Evolutionary conservation across 2,113 vertebrate species (phyloP), one percentile per base, ranked within the genome.

Genomic region (Phalacrocorax aristotelis): DNA sequence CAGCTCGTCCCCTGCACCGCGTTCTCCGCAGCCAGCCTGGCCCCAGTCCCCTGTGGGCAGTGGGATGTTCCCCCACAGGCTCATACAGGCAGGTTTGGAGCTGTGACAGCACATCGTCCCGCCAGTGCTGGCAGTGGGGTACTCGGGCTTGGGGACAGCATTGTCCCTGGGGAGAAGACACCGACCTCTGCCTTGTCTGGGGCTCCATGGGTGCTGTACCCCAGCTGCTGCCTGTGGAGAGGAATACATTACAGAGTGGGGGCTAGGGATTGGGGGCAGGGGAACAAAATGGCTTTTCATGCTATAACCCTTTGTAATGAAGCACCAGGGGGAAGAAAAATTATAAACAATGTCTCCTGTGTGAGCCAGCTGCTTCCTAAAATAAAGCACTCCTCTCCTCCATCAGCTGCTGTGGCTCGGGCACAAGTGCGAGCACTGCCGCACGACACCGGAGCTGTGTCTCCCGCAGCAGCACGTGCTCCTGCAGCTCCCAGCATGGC

Each of bases 321-420:
- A 91, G 95, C 83, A 92, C 89, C 30, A 65, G 75, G n/a, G 60
- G 48, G 87, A 62, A 62, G 48, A 66, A 82, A 69, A 77, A 81
- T 4, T 36, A 57, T 75, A 52, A 93, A 96, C 94, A 97, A 94
- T 84, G 90, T 95, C 80, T 95, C 61, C 92, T 96, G 62, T 95
- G 96, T 94, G 57, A 97, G 69, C 38, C 97, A 97, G 94, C 96
- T 96, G 96, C 94, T 95, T 92, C 93, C 93, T 58, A 95, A 95
- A 95, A 96, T 92, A 88, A 89, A 91, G 49, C 9, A 0, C 30
- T 64, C 44, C 89, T 61, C 87, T 87, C 40, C 19, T 1, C 62
- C 48, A 18, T 61, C 96, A 95, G 93, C 94, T 95, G 95, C 75
- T 77, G 46, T 12, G 1, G 30, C 52, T 66, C 1, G 5, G 40